Percentiles rank a stretch among this genome's conserved stretches.
phyloP scores from a whole-genome alignment of 2,797 vertebrate genomes.

The Hyperoplus lanceolatus region DNA sequence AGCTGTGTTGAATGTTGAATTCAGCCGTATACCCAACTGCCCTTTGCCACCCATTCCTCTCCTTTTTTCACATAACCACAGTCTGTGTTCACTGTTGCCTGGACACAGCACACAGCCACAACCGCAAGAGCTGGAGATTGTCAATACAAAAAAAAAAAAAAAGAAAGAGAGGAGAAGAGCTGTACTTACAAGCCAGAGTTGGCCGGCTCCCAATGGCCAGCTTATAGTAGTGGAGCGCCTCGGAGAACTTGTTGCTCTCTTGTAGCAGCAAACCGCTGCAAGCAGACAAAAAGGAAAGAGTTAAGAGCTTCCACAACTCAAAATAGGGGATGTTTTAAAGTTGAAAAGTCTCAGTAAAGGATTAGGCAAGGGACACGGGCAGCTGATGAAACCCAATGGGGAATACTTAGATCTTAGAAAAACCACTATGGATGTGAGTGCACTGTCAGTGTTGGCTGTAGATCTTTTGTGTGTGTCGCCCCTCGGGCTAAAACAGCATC shows the following conservation, averaged over 20 bases:
- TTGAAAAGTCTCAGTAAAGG: constrained; percentile 18
- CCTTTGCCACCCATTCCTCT: constrained; percentile 69
- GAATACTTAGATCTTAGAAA: constrained; percentile 35
- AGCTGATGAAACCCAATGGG: constrained; percentile 37
- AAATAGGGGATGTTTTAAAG: constrained; percentile 28
- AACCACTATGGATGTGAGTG: constrained; percentile 50
- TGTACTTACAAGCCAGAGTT: constrained; percentile 98
- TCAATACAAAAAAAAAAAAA: constrained; percentile 68
- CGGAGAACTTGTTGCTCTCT: constrained; percentile 96
- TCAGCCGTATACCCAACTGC: constrained; percentile 56
- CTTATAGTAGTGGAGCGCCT: constrained; percentile 98
- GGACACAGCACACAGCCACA: constrained; percentile 72
- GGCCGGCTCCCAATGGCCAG: constrained; percentile 98
- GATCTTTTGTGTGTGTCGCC: constrained; percentile 50
- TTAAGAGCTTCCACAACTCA: constrained; percentile 28
- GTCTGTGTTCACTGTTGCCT: constrained; percentile 75
- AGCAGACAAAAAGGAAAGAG: constrained; percentile 48
- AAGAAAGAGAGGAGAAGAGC: constrained; percentile 37
- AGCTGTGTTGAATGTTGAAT: constrained; percentile 60
- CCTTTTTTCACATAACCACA: constrained; percentile 61
- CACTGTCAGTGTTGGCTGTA: constrained; percentile 42
- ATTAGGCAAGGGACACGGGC: constrained; percentile 31
- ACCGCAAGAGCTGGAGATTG: constrained; percentile 74
- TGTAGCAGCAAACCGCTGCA: constrained; percentile 96
- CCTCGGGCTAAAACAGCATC: constrained; percentile 58